Evolutionary conservation across 2,888 invertebrate genomes (phyloP).

Genomic region (Oscheius sp.): DNA sequence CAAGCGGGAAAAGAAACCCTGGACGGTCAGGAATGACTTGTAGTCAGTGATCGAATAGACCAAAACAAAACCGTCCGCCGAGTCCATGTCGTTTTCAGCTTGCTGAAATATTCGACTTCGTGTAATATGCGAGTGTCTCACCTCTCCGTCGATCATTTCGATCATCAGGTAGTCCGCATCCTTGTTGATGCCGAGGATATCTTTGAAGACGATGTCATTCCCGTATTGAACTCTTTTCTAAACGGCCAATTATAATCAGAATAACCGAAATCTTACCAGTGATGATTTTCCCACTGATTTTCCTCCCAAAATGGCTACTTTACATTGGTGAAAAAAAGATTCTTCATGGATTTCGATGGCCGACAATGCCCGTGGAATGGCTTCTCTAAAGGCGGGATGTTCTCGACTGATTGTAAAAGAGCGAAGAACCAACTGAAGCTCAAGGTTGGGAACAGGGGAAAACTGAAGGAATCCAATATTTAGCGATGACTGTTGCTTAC

Average conservation of each 20-base stretch:
- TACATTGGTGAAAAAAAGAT: slow-evolving; percentile 46
- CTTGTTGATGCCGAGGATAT: slow-evolving; percentile 36
- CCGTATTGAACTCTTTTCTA: slow-evolving; percentile 46
- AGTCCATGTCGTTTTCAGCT: slow-evolving; percentile 34
- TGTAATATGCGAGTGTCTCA: not conserved
- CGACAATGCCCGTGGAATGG: not conserved
- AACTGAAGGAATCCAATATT: not conserved
- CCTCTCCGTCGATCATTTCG: slow-evolving; percentile 44
- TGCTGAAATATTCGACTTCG: slow-evolving; percentile 18
- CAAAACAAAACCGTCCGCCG: slow-evolving; percentile 48
- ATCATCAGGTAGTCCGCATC: slow-evolving; percentile 43
- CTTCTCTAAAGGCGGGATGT: slow-evolving; percentile 12
- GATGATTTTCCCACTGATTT: slow-evolving; percentile 56
- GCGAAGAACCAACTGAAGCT: slow-evolving; percentile 29
- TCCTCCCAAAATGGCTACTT: slow-evolving; percentile 54
- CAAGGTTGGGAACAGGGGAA: slow-evolving; percentile 51
- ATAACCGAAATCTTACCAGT: slow-evolving; percentile 28
- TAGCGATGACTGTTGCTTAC: not conserved
- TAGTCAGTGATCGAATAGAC: slow-evolving; percentile 51
- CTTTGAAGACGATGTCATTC: slow-evolving; percentile 53
- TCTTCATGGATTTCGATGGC: slow-evolving; percentile 8
- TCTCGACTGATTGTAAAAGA: not conserved
- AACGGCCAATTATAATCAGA: slow-evolving; percentile 3
- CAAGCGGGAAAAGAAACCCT: slow-evolving; percentile 1
- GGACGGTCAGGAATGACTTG: slow-evolving; percentile 42